phyloP scores from a whole-genome alignment of 2,888 invertebrate genomes.

The Lasioglossum calceatum region DNA sequence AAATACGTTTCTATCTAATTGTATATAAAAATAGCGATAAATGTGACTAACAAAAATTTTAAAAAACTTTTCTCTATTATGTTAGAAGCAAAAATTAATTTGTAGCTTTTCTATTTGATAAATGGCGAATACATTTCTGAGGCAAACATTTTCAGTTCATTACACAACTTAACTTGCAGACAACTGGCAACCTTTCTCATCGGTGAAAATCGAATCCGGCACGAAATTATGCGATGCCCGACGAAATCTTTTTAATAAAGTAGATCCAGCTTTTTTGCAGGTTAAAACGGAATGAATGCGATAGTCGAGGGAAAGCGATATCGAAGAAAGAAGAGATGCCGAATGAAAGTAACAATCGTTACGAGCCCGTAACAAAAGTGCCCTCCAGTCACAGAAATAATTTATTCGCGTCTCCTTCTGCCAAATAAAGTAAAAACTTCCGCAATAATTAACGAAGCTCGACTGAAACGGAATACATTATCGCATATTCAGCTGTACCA shows the following conservation, averaged over 20 bases:
- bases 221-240: background rate
- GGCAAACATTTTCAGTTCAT: too few species aligned
- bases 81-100: background rate
- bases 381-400: background rate
- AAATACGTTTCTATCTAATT: too few species aligned
- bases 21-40: background rate
- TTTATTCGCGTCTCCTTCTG: background rate
- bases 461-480: background rate
- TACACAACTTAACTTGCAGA: too few species aligned
- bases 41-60: background rate
- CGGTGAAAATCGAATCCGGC: background rate
- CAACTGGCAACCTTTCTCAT: too few species aligned
- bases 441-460: constrained; percentile 3
- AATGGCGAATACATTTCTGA: background rate
- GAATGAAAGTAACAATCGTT: background rate
- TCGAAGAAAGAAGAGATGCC: background rate
- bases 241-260: background rate
- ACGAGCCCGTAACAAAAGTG: background rate
- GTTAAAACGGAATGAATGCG: background rate
- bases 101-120: background rate
- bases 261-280: background rate
- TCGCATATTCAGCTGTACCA: background rate
- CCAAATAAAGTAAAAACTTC: constrained; percentile 12
- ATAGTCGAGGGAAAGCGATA: background rate
- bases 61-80: background rate